Conservation (phyloP, 2,113 vertebrate genomes). For the Tachuris rubrigastra region DNA sequence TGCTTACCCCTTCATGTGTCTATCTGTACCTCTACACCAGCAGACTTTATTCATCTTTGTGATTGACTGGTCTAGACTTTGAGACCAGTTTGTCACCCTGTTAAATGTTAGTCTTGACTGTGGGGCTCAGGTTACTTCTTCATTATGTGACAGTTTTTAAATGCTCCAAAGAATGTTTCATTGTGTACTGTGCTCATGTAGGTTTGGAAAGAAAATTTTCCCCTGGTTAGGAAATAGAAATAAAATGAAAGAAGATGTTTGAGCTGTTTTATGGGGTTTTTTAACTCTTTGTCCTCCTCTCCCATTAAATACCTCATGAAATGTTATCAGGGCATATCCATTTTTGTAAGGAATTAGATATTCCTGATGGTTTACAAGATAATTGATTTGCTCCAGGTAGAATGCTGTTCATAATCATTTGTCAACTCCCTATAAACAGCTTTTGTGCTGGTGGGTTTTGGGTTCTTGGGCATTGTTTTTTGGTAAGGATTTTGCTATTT, state of each 20-base stretch:
- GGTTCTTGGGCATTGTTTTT: too few species aligned
- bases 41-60: not conserved
- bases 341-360: not conserved
- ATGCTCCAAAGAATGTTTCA: not conserved
- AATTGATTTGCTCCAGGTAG: conserved; percentile 41
- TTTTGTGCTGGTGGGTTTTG: not conserved
- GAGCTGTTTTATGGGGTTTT: not conserved
- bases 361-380: not conserved
- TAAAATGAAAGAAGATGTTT: not conserved
- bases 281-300: not conserved
- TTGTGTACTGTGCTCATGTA: not conserved
- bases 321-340: not conserved
- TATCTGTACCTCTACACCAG: not conserved
- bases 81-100: not conserved
- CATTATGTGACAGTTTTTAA: conserved; percentile 1
- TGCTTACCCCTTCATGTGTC: not conserved
- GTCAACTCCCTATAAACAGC: not conserved
- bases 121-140: not conserved
- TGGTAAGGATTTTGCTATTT: too few species aligned
- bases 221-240: not conserved
- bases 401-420: conserved; percentile 39
- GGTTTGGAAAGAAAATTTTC: not conserved
- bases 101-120: conserved; percentile 40
- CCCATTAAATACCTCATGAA: conserved; percentile 47
- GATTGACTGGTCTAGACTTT: not conserved